phyloP scores from a whole-genome alignment of 1,140 invertebrate genomes.

The Drosophila kanapiae region DNA sequence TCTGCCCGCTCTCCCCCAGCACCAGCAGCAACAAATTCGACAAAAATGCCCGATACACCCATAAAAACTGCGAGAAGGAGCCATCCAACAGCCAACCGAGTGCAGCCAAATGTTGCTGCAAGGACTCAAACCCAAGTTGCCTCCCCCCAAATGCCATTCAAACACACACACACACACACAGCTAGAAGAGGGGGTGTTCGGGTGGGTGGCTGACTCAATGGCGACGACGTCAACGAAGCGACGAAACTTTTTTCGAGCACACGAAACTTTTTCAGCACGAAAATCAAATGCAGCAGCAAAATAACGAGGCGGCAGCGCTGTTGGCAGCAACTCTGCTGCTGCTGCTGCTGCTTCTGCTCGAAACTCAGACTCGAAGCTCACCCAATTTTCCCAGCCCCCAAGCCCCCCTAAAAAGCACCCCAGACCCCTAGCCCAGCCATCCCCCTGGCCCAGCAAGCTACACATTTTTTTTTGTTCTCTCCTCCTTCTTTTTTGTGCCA shows the following conservation, averaged over 20 bases:
- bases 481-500: slow-evolving; percentile 62
- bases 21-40: slow-evolving; percentile 72
- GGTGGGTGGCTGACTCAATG: slow-evolving; percentile 33
- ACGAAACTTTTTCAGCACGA: slow-evolving; percentile 85
- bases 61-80: slow-evolving; percentile 73
- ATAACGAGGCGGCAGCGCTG: slow-evolving; percentile 51
- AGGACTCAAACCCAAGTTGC: slow-evolving; percentile 55
- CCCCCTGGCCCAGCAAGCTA: slow-evolving; percentile 21
- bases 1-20: neutral
- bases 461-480: slow-evolving; percentile 56
- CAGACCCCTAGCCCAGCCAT: neutral
- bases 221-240: slow-evolving; percentile 81
- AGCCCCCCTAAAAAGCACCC: slow-evolving; percentile 26
- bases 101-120: slow-evolving; percentile 82
- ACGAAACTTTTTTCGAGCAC: slow-evolving; percentile 85
- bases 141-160: slow-evolving; percentile 66
- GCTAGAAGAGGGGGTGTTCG: slow-evolving; percentile 22
- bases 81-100: slow-evolving; percentile 73
- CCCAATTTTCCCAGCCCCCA: slow-evolving; percentile 17
- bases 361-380: slow-evolving; percentile 35
- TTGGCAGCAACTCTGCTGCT: slow-evolving; percentile 14
- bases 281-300: slow-evolving; percentile 80
- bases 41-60: slow-evolving; percentile 82
- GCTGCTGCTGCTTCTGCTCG: slow-evolving; percentile 7
- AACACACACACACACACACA: slow-evolving; percentile 45